Conservation (phyloP, 1,140 invertebrate genomes). For the Micrasema minimum region DNA sequence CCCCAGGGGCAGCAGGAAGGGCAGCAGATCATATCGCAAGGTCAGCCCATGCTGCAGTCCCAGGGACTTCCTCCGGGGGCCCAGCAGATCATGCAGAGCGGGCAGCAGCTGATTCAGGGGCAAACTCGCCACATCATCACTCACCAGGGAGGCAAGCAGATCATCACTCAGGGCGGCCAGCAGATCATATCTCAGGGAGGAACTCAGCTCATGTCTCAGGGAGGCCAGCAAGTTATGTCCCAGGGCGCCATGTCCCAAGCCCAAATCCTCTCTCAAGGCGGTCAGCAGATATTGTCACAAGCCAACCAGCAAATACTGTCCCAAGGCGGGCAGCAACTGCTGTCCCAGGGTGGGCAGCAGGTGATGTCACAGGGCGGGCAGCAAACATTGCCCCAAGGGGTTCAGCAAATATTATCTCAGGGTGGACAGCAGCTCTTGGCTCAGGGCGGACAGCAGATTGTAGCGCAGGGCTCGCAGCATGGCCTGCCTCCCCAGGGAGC, state of each 20-base stretch:
- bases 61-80: conserved; percentile 63
- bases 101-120: conserved; percentile 62
- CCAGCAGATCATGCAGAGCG: conserved; percentile 61
- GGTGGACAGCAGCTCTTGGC: conserved; percentile 64
- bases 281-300: conserved; percentile 59
- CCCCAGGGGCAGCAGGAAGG: conserved; percentile 62
- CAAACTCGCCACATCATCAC: conserved; percentile 61
- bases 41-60: conserved; percentile 60
- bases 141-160: conserved; percentile 60
- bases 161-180: conserved; percentile 60
- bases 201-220: conserved; percentile 41
- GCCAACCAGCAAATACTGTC: conserved; percentile 55
- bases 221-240: conserved; percentile 21
- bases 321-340: conserved; percentile 39
- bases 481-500: conserved; percentile 34
- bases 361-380: conserved; percentile 60
- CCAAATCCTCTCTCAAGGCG: conserved; percentile 56
- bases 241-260: conserved; percentile 12
- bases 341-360: conserved; percentile 56
- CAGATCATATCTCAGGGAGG: conserved; percentile 61
- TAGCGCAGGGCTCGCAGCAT: conserved; percentile 58
- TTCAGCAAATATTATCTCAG: conserved; percentile 63
- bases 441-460: conserved; percentile 58
- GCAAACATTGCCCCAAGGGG: conserved; percentile 57
- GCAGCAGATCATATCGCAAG: conserved; percentile 61